These are phyloP conservation scores for Sakesphorus luctuosus DNA, from an alignment of 2,113 vertebrate species.

Conservation along the genomic window DNA sequence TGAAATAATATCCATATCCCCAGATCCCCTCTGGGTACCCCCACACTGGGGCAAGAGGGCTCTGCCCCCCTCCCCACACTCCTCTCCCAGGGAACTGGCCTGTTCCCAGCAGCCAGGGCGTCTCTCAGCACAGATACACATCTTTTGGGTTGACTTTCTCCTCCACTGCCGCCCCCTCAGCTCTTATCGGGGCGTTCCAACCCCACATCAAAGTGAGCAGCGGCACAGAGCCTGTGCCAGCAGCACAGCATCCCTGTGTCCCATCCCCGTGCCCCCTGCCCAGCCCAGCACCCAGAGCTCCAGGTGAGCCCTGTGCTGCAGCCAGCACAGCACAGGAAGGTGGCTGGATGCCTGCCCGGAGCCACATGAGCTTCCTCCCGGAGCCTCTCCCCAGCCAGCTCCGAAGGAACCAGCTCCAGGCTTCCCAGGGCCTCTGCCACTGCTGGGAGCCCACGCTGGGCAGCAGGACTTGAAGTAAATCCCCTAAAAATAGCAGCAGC, in stretches of 20 bases:
- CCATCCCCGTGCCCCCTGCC: not conserved
- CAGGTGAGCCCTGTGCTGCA: not conserved
- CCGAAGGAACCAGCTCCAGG: accelerated
- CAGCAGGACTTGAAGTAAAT: accelerated
- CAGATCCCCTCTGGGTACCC: not conserved
- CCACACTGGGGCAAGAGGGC: not conserved
- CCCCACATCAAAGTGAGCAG: not conserved
- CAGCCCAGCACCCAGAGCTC: not conserved
- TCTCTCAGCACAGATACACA: not conserved
- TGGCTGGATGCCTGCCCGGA: not conserved
- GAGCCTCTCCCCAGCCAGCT: not conserved
- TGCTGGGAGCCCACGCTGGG: not conserved
- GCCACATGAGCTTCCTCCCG: accelerated
- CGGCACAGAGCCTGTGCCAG: accelerated
- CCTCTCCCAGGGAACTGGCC: not conserved
- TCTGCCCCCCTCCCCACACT: accelerated
- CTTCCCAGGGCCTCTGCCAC: accelerated
- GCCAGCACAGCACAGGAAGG: accelerated
- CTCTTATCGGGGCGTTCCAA: not conserved
- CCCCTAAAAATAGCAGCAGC: not conserved
- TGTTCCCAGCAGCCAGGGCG: not conserved
- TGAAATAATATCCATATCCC: accelerated
- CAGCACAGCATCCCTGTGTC: accelerated
- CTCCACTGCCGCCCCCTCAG: not conserved
- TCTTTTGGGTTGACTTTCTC: not conserved